These are phyloP conservation scores for Prolemur simus DNA, from an alignment of 2,113 vertebrate species.

Conservation along the genomic window DNA sequence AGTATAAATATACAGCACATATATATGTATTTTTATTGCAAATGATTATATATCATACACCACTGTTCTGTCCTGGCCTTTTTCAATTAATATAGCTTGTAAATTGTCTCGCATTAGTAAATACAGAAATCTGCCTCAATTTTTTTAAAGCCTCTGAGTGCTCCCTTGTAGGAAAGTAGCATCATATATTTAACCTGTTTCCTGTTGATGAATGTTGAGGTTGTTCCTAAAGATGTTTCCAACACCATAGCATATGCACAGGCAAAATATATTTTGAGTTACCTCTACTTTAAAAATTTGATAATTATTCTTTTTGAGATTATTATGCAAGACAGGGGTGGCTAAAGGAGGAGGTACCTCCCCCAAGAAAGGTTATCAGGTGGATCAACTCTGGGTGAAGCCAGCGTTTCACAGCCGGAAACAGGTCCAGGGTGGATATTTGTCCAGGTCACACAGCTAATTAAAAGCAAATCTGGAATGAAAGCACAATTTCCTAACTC, in stretches of 20 bases:
- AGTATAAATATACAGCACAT: too few relatives aligned
- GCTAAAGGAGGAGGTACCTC: background rate
- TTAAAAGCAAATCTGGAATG: background rate
- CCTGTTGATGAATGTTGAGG: background rate
- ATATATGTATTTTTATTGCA: background rate
- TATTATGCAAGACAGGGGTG: background rate
- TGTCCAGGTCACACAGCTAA: background rate
- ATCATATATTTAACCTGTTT: background rate
- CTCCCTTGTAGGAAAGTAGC: background rate
- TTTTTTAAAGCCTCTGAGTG: background rate
- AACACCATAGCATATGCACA: background rate
- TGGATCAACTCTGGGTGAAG: background rate
- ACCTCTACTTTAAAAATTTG: background rate
- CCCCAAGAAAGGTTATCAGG: too few relatives aligned
- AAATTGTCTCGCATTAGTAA: background rate
- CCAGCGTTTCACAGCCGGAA: background rate
- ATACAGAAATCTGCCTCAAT: background rate
- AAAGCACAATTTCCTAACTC: background rate
- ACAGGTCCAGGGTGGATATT: background rate
- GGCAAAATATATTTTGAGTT: background rate
- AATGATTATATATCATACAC: background rate
- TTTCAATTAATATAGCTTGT: background rate
- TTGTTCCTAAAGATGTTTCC: background rate
- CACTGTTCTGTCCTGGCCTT: background rate
- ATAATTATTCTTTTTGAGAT: background rate